Percentiles rank a stretch among this genome's conserved stretches.
Conservation (phyloP, 2,888 invertebrate species). For the Synanthedon myopaeformis region DNA sequence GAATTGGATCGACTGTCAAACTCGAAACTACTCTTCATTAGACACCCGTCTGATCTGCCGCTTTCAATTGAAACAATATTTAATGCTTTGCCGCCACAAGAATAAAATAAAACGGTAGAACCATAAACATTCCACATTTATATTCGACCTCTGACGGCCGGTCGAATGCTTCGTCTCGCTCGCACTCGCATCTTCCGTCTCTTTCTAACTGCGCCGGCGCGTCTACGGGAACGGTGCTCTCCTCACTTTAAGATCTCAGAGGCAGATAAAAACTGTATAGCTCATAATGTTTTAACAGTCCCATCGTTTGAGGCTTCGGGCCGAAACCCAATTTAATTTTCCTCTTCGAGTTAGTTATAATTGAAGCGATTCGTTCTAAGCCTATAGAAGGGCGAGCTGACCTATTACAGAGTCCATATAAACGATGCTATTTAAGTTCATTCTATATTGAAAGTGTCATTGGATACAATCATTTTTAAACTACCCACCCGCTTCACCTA, state of each 20-base stretch:
- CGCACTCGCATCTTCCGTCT: conserved; percentile 24
- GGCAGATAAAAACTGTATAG: conserved; percentile 62
- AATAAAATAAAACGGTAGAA: conserved; percentile 70
- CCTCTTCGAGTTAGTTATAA: conserved; percentile 52
- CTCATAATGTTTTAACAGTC: conserved; percentile 68
- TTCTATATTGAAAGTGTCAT: conserved; percentile 29
- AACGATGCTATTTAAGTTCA: conserved; percentile 51
- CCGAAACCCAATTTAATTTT: conserved; percentile 58
- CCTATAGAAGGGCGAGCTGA: conserved; percentile 28
- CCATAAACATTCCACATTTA: conserved; percentile 71
- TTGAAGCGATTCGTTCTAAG: conserved; percentile 64
- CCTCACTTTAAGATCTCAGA: conserved; percentile 43
- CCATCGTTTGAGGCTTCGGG: conserved; percentile 39
- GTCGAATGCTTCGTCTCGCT: conserved; percentile 30
- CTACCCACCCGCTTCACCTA: background rate
- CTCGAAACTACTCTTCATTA: conserved; percentile 60
- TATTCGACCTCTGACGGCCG: conserved; percentile 66
- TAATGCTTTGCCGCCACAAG: conserved; percentile 59
- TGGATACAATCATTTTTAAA: conserved; percentile 13
- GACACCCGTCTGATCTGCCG: conserved; percentile 58
- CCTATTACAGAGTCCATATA: conserved; percentile 28
- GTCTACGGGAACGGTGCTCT: conserved; percentile 51
- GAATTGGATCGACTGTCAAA: conserved; percentile 48
- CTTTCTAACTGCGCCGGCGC: conserved; percentile 52
- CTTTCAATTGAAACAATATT: conserved; percentile 70